phyloP scores from a whole-genome alignment of 2,888 invertebrate genomes.

The Tenthredo livida region DNA sequence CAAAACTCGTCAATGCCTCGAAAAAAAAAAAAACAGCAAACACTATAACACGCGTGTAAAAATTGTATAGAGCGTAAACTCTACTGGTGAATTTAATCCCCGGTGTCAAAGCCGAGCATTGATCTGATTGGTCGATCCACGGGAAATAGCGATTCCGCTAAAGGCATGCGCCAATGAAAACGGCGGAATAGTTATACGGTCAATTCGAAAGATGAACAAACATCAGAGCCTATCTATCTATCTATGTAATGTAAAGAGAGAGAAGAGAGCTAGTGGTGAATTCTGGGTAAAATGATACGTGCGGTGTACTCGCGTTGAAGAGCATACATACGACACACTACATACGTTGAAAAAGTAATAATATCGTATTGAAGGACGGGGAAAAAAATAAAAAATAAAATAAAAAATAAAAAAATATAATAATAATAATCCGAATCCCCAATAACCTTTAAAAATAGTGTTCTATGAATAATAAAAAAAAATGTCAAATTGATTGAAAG shows the following conservation, averaged over 20 bases:
- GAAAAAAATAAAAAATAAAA: not conserved
- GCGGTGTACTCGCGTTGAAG: slow-evolving; percentile 20
- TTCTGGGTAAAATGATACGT: slow-evolving; percentile 36
- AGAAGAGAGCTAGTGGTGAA: not conserved
- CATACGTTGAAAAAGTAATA: not conserved
- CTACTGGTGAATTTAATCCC: not conserved
- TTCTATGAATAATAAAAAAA: not conserved
- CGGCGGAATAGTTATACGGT: not conserved
- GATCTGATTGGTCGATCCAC: not conserved
- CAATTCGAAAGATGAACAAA: not conserved
- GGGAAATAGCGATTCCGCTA: not conserved
- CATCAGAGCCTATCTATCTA: not conserved
- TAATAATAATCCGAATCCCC: not conserved
- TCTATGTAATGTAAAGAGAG: not conserved
- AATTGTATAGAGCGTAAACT: not conserved
- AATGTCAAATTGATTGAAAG: not conserved
- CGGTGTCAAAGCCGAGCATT: not conserved
- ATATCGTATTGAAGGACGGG: not conserved
- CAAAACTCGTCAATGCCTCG: slow-evolving; percentile 32
- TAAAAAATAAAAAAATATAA: not conserved
- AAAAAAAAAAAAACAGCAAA: not conserved
- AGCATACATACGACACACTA: not conserved
- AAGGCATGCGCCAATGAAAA: not conserved
- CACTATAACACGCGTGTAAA: not conserved
- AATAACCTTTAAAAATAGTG: not conserved